phyloP scores from a whole-genome alignment of 2,113 vertebrate species.

The Sula dactylatra region DNA sequence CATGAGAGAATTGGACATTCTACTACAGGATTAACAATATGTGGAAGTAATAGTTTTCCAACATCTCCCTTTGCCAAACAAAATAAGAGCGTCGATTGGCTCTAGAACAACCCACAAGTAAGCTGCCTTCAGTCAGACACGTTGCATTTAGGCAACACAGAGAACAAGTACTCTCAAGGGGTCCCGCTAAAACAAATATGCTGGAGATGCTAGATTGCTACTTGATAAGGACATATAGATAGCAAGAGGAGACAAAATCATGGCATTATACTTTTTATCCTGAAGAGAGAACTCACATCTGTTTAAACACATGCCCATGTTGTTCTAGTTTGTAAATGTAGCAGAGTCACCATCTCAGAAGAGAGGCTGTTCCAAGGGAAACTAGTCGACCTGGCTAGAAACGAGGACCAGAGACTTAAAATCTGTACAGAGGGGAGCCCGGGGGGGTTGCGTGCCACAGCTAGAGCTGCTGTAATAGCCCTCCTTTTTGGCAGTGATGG shows the following conservation, averaged over 20 bases:
- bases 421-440: not conserved
- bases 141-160: not conserved
- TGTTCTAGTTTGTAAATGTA: not conserved
- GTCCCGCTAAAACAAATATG: not conserved
- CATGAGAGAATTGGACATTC: slow-evolving; percentile 2
- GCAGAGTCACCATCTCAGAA: not conserved
- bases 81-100: not conserved
- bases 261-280: not conserved
- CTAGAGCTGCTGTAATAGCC: not conserved
- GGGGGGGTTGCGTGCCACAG: not conserved
- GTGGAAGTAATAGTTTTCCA: slow-evolving; percentile 56
- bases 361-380: not conserved
- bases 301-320: not conserved
- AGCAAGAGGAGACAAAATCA: not conserved
- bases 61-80: not conserved
- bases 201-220: not conserved
- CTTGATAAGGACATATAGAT: not conserved
- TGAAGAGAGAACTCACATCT: not conserved
- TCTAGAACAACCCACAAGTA: not conserved
- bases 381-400: not conserved
- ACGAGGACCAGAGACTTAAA: not conserved
- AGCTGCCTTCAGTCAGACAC: not conserved
- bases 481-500: not conserved
- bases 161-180: not conserved
- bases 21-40: slow-evolving; percentile 38